Conservation (phyloP, 2,888 invertebrate genomes). For the Pristionchus entomophagus region DNA sequence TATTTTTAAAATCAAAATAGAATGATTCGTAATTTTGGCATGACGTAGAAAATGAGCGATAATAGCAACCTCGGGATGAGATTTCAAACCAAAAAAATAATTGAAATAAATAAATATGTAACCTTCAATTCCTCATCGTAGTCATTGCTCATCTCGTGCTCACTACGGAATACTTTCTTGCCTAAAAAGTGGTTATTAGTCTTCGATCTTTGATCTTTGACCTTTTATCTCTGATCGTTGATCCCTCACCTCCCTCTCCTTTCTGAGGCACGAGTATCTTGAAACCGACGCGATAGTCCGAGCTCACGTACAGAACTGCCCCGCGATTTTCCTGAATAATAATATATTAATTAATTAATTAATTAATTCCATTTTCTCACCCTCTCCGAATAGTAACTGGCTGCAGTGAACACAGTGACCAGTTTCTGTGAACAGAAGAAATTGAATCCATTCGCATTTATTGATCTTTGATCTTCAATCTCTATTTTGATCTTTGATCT, state of each 20-base stretch:
- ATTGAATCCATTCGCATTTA: slow-evolving; percentile 45
- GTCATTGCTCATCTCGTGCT: slow-evolving; percentile 31
- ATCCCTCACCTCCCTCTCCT: neutral
- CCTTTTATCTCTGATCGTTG: neutral
- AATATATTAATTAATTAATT: neutral
- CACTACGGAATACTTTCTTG: slow-evolving; percentile 22
- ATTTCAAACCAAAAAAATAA: neutral
- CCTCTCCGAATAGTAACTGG: slow-evolving; percentile 37
- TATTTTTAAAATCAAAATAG: no score
- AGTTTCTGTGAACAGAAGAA: slow-evolving; percentile 34
- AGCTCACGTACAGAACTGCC: slow-evolving; percentile 9
- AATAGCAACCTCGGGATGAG: neutral
- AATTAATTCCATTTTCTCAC: neutral
- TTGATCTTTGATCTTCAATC: slow-evolving; percentile 23
- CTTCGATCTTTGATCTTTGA: neutral
- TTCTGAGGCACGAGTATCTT: slow-evolving; percentile 43
- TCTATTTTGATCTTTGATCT: no score
- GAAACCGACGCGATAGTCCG: slow-evolving; percentile 25
- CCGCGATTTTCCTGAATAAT: slow-evolving; percentile 33
- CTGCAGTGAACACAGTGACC: slow-evolving; percentile 35
- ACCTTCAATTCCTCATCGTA: slow-evolving; percentile 16
- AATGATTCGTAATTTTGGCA: no score
- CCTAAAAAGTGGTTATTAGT: neutral
- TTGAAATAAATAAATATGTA: neutral
- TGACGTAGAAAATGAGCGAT: neutral